A percentile compares a stretch with the other conserved stretches of the same genome.
Evolutionary conservation across 2,113 vertebrate genomes (phyloP).

Genomic region (Podocnemis expansa): DNA sequence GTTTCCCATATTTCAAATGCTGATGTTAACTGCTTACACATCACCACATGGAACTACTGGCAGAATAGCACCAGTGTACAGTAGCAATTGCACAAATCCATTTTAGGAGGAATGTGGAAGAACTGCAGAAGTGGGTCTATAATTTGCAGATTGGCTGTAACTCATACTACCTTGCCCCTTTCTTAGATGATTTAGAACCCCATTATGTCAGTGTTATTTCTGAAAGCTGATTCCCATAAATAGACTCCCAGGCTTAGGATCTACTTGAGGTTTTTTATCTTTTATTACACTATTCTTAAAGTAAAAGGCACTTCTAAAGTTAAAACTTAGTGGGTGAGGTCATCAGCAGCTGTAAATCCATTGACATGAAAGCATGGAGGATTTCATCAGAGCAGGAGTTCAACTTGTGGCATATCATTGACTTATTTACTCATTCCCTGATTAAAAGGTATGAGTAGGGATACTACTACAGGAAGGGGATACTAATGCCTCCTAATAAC

Average conservation of each 20-base stretch:
- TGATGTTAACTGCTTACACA: background rate
- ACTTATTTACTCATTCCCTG: background rate
- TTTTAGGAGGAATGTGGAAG: background rate
- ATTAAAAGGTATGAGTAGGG: background rate
- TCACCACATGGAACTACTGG: background rate
- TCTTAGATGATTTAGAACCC: background rate
- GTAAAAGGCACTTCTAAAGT: background rate
- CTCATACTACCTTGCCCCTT: background rate
- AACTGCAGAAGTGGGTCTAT: background rate
- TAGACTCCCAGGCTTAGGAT: background rate
- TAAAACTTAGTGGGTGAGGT: background rate
- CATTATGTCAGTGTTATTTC: background rate
- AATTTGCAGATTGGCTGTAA: background rate
- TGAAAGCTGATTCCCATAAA: background rate
- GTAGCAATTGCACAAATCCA: background rate
- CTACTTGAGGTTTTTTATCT: background rate
- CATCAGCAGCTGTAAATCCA: background rate
- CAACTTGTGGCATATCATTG: background rate
- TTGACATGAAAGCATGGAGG: background rate
- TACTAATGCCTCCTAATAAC: background rate
- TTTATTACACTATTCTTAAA: background rate
- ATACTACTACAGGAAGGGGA: background rate
- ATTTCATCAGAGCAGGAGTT: background rate
- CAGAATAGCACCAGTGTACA: background rate
- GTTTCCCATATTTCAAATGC: background rate